Conservation (phyloP, 2,888 invertebrate genomes). For the Aspidiotus destructor region DNA sequence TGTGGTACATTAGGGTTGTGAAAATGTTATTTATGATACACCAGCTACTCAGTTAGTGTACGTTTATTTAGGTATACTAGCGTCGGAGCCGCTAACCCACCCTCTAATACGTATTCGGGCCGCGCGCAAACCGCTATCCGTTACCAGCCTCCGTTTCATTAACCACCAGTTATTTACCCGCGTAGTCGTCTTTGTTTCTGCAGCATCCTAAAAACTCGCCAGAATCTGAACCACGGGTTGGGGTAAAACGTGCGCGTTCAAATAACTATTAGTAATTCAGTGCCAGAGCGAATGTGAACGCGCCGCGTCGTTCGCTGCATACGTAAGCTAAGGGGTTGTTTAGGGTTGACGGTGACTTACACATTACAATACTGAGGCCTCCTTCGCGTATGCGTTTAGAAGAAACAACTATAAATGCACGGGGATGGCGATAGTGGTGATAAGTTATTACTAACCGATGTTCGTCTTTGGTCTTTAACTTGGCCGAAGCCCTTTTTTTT, state of each 20-base stretch:
- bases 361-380: conserved; percentile 1
- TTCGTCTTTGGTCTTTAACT: conserved; percentile 21
- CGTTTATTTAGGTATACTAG: conserved; percentile 5
- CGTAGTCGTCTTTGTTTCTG: conserved; percentile 2
- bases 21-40: conserved; percentile 21
- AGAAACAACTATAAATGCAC: not conserved
- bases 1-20: not conserved
- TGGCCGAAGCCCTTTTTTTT: conserved; percentile 15
- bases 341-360: not conserved
- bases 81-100: not conserved
- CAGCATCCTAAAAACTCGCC: not conserved
- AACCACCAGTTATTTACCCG: conserved; percentile 9
- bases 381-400: conserved; percentile 7
- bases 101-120: not conserved
- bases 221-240: too few relatives aligned
- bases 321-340: conserved; percentile 11
- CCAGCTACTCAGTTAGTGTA: not conserved
- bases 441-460: conserved; percentile 21
- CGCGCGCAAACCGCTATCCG: not conserved
- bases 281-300: not conserved
- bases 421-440: conserved; percentile 4
- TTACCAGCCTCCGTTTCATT: not conserved
- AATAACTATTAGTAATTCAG: conserved; percentile 29
- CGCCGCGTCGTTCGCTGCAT: not conserved
- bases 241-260: conserved; percentile 22